A percentile compares a stretch with the other conserved stretches of the same genome.
Evolutionary conservation across 37 sponge, comb jelly and placozoan species (phyloP).

Genomic region (Hexactinellida sp.): DNA sequence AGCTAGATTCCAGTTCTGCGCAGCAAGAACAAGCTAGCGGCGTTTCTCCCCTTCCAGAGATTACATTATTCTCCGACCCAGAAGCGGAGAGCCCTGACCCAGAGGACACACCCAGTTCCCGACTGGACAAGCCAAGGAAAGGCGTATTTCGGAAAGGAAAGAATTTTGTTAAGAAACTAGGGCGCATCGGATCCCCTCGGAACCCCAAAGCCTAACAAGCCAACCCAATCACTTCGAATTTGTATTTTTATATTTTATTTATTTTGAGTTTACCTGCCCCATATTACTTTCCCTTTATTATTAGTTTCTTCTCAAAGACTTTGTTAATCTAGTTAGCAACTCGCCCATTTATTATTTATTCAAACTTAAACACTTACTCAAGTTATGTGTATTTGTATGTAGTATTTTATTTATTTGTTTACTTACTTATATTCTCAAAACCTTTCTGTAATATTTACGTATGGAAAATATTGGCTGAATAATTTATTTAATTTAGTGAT

Average conservation of each 20-base stretch:
- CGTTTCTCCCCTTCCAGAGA: neutral
- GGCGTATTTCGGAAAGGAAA: neutral
- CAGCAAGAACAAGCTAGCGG: neutral
- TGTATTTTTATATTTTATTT: neutral
- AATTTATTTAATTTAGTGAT: no score
- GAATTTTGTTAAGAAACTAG: slow-evolving; percentile 1
- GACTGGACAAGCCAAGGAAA: neutral
- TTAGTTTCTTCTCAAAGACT: no score
- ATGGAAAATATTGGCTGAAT: no score
- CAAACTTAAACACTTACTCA: no score
- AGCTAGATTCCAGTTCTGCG: neutral
- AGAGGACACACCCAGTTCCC: neutral
- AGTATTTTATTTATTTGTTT: no score
- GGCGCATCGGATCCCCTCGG: neutral
- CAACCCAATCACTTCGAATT: neutral
- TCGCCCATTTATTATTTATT: no score
- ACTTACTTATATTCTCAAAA: no score
- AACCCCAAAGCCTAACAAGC: neutral
- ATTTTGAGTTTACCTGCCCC: neutral
- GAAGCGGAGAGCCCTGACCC: no score
- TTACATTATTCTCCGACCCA: neutral
- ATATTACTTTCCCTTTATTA: no score
- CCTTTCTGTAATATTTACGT: no score
- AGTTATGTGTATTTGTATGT: no score
- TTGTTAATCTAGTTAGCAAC: no score